Evolutionary conservation across 2,113 vertebrate genomes (phyloP).

Genomic region (Trematocara variabile): DNA sequence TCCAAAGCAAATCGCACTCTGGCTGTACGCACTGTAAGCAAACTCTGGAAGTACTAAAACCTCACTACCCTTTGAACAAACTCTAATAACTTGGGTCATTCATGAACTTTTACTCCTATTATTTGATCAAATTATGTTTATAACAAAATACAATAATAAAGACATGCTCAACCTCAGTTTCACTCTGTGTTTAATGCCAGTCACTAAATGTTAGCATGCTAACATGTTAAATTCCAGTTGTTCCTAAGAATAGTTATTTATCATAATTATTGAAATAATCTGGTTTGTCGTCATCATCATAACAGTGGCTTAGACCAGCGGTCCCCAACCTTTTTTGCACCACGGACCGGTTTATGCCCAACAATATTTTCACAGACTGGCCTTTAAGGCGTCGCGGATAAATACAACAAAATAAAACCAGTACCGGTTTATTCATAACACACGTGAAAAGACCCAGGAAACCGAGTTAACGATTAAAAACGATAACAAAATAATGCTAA

Average conservation of each 20-base stretch:
- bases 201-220: not conserved
- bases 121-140: not conserved
- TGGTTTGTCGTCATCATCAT: not conserved
- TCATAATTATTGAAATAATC: not conserved
- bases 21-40: not conserved
- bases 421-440: fast-evolving
- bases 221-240: not conserved
- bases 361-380: not conserved
- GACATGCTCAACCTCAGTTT: not conserved
- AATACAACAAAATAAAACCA: not conserved
- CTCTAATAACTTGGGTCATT: not conserved
- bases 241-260: not conserved
- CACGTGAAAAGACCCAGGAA: not conserved
- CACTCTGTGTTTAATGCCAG: not conserved
- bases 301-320: not conserved
- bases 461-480: not conserved
- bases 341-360: fast-evolving
- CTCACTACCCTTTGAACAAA: not conserved
- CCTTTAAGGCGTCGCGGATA: not conserved
- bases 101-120: not conserved
- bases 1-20: not conserved
- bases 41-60: not conserved
- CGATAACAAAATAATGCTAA: fast-evolving
- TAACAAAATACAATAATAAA: not conserved
- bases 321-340: not conserved